Percentiles rank a stretch among this genome's conserved stretches.
phyloP scores from a whole-genome alignment of 23 tunicate genomes.

The Ciona savignyi region DNA sequence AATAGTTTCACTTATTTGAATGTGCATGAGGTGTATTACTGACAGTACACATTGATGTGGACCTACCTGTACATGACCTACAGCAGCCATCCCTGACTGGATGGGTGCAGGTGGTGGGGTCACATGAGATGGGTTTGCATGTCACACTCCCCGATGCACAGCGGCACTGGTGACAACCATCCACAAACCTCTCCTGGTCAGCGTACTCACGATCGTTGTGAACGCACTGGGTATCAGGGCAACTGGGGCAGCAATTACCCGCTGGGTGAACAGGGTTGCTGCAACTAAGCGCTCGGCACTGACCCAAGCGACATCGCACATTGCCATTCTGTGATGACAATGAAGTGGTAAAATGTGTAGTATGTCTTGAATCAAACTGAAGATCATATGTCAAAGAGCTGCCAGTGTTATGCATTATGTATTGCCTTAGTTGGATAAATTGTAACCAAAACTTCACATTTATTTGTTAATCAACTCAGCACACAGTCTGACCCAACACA shows the following conservation, averaged over 20 bases:
- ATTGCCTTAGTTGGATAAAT: too few relatives aligned
- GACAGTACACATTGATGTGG: too few relatives aligned
- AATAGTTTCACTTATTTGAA: too few relatives aligned
- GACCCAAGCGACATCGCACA: conserved; percentile 31
- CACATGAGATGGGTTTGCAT: neutral
- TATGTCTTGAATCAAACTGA: too few relatives aligned
- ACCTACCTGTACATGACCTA: neutral
- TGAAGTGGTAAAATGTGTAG: too few relatives aligned
- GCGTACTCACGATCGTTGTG: neutral
- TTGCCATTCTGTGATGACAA: conserved; percentile 92
- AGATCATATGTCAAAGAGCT: too few relatives aligned
- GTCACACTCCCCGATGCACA: neutral
- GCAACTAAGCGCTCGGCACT: conserved; percentile 37
- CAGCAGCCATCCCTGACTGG: neutral
- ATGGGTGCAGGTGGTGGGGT: neutral
- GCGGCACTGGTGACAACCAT: neutral
- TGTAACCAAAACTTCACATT: too few relatives aligned
- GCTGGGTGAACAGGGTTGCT: conserved; percentile 21
- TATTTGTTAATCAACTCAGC: too few relatives aligned
- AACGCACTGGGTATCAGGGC: conserved; percentile 19
- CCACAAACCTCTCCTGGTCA: neutral
- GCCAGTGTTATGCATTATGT: too few relatives aligned
- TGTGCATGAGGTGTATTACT: too few relatives aligned
- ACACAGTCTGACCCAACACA: too few relatives aligned
- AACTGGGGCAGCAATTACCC: conserved; percentile 50